phyloP scores from a whole-genome alignment of 53 echinoderm and acorn worm species.

The Apostichopus leukothele region DNA sequence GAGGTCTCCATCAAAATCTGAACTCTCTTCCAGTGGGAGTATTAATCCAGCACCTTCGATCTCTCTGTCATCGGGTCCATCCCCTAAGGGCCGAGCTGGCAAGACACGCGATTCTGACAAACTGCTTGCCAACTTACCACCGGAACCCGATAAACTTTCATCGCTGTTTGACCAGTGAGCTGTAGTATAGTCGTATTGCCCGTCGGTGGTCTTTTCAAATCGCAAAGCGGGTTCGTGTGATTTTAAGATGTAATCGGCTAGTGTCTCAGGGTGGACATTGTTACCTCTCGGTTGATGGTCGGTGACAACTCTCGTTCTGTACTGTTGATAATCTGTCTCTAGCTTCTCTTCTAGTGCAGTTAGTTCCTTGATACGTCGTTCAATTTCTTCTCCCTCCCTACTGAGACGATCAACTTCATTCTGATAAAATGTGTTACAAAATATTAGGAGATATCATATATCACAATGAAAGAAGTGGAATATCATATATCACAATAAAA shows the following conservation, averaged over 20 bases:
- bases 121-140: conserved; percentile 19
- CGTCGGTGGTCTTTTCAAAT: conserved; percentile 35
- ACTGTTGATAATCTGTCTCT: conserved; percentile 56
- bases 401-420: conserved; percentile 87
- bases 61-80: conserved; percentile 51
- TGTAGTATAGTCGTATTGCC: conserved; percentile 38
- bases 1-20: conserved; percentile 42
- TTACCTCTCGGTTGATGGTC: conserved; percentile 6
- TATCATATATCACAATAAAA: not conserved
- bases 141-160: conserved; percentile 25
- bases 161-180: conserved; percentile 44
- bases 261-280: conserved; percentile 7
- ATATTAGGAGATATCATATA: not conserved
- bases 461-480: not conserved
- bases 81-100: conserved; percentile 17
- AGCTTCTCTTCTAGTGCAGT: conserved; percentile 58
- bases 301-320: conserved; percentile 11
- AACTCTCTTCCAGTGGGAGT: conserved; percentile 75
- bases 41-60: conserved; percentile 81
- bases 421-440: not conserved
- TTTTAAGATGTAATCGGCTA: conserved; percentile 41
- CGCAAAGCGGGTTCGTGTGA: conserved; percentile 30
- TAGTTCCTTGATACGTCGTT: conserved; percentile 81
- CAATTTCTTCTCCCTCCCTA: conserved; percentile 90
- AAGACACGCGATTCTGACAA: conserved; percentile 32